These are phyloP conservation scores for Cantharis rustica DNA, from an alignment of 2,888 invertebrate genomes.

Conservation along the genomic window DNA sequence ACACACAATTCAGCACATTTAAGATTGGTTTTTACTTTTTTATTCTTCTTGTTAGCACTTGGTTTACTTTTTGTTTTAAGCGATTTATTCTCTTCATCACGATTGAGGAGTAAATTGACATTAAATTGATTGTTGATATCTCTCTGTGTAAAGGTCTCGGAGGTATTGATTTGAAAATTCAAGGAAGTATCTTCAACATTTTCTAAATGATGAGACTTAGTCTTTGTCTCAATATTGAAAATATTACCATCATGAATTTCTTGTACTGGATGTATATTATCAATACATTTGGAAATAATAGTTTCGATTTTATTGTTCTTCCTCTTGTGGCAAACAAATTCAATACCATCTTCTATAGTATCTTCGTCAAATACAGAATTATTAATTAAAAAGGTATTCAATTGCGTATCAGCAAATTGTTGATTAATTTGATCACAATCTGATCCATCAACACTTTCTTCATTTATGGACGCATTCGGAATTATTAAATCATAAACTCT, in stretches of 20 bases:
- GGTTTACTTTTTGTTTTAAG: not conserved
- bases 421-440: not conserved
- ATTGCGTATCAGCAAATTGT: not conserved
- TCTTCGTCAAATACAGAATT: constrained; percentile 29
- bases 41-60: not conserved
- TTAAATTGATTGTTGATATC: not conserved
- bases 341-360: constrained; percentile 26
- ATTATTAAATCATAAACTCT: constrained; percentile 19
- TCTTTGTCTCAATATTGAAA: not conserved
- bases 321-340: constrained; percentile 12
- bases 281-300: not conserved
- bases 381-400: not conserved
- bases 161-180: not conserved
- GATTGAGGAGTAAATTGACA: not conserved
- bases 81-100: not conserved
- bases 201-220: not conserved
- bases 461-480: not conserved
- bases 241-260: not conserved
- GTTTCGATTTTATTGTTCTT: constrained; percentile 1
- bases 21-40: not conserved
- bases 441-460: constrained; percentile 16
- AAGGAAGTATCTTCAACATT: not conserved
- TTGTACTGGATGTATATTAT: not conserved
- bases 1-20: not conserved
- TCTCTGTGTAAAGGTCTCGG: not conserved